Evolutionary conservation across 2,797 vertebrate genomes (phyloP), one percentile per base, ranked within the genome.

Genomic region (Labroides dimidiatus): DNA sequence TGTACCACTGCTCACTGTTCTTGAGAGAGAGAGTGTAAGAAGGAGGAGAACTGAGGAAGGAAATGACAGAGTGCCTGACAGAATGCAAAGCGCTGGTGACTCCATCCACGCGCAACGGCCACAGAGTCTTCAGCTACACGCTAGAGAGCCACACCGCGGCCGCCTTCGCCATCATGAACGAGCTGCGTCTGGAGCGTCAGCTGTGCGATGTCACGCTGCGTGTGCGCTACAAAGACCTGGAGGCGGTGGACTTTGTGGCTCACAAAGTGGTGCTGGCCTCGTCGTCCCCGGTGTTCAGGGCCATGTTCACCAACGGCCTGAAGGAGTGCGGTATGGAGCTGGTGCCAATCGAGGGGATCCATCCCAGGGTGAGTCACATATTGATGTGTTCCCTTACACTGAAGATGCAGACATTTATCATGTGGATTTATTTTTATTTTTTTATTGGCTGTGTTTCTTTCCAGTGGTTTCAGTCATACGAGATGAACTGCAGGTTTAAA

Each of bases 21-120:
- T 53, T 92, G 87, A 90, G 84, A 85, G 87, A 85, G 87, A 79
- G 81, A 78, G 87, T 10, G 4, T 39, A 39, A 84, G 68, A 75
- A 87, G 92, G 84, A 75, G 88, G 92, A 75, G 77, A 83, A 86
- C 36, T 33, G 30, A 54, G 74, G 65, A 75, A 80, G 87, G 89
- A 90, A 81, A 92, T 91, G 91, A 91, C 91, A 64, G 93, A 95
- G 58, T 92, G 89, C 74, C 76, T 94, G 91, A 96, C 96, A 2
- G 96, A 96, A 89, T 99, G 94, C 94, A 95, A 96, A 84, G 96
- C 96, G 53, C 95, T 97, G 94, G 97, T 98, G 90, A 97, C 96
- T 11, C 97, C 97, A 5, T 98, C 97, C 1, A 95, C 93, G 59
- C 93, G 91, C 27, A 95, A 96, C 41, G 96, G 96, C 59, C 93